Base-by-base conservation (phyloP, 2,113 vertebrate species). In the Sceloporus tristichus region DNA sequence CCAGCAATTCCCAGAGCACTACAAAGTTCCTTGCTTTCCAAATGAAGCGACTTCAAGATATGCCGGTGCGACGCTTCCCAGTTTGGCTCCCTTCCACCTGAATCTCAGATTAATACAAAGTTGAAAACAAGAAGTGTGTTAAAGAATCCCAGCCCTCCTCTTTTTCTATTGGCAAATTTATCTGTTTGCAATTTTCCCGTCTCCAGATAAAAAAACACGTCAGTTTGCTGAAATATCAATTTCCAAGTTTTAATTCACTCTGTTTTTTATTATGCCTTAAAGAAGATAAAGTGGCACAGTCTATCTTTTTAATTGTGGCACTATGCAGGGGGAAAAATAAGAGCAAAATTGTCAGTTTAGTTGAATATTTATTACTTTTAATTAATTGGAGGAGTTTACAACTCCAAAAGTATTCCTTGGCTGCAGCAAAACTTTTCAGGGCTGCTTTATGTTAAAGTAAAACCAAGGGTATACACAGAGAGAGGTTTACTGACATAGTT, bases 261-360 rank as follows among this genome's bases (percentile, higher is more conserved):
- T 40, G 38, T 1, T 86, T 92, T 82, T 87, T 91, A 81, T 89
- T 81, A 21, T 87, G 82, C 48, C 82, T 93, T 90, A 40, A 85
- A 81, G 87, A 90, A 65, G 84, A 48, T 54, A 62, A 82, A 65
- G 77, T 56, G 56, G 78, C 4, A 66, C 29, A 87, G 27, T 0
- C 88, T 93, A 92, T 92, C 74, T 65, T 86, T 9, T 25, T 78
- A 48, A 83, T 68, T 84, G 76, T 86, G 84, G 79, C 70, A 93
- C 76, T 89, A 65, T 62, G 29, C 40, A 92, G 91, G 59, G 59
- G 13, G 4, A 62, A 92, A 92, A 88, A 29, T 88, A 76, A 92
- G 54, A 91, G 40, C 75, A 94, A 94, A 84, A 95, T 92, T 92
- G 94, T 94, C 91, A 94, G 87, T 90, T 90, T 9, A 85, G 89